Percentiles rank a stretch among this genome's conserved stretches.
Conservation (phyloP, 2,888 invertebrate genomes). For the Caenorhabditis plicata region DNA sequence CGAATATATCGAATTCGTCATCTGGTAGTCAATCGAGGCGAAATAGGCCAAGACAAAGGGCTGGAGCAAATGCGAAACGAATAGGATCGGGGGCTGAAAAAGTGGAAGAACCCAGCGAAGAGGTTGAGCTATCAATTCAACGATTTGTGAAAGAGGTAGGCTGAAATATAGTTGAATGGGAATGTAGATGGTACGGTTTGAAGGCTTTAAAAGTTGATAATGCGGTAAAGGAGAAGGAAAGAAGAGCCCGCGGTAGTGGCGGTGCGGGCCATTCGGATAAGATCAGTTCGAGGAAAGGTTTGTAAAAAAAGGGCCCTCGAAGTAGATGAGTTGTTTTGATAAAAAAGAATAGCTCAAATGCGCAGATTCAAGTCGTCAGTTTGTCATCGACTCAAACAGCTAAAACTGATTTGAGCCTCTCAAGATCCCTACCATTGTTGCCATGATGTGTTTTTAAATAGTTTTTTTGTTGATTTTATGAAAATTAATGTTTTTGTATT, state of each 20-base stretch:
- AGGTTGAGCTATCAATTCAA: conserved; percentile 40
- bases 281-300: conserved; percentile 4
- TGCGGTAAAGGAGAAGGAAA: conserved; percentile 45
- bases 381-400: too few relatives aligned
- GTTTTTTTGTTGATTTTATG: too few relatives aligned
- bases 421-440: too few relatives aligned
- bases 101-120: conserved; percentile 35
- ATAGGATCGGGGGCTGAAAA: conserved; percentile 21
- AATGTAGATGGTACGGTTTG: not conserved
- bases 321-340: too few relatives aligned
- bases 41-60: conserved; percentile 6
- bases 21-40: not conserved
- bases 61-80: conserved; percentile 15
- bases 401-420: too few relatives aligned
- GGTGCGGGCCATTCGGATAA: conserved; percentile 7
- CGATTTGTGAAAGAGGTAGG: conserved; percentile 42
- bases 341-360: too few relatives aligned
- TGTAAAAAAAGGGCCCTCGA: too few relatives aligned
- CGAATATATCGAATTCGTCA: too few relatives aligned
- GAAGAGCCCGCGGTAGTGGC: conserved; percentile 32
- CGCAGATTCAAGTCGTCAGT: too few relatives aligned
- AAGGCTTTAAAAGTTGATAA: conserved; percentile 42
- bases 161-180: not conserved
- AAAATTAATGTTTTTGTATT: too few relatives aligned
- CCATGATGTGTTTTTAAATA: too few relatives aligned